Evolutionary conservation across 1,140 invertebrate genomes (phyloP).

Genomic region (Zaprionus davidi): DNA sequence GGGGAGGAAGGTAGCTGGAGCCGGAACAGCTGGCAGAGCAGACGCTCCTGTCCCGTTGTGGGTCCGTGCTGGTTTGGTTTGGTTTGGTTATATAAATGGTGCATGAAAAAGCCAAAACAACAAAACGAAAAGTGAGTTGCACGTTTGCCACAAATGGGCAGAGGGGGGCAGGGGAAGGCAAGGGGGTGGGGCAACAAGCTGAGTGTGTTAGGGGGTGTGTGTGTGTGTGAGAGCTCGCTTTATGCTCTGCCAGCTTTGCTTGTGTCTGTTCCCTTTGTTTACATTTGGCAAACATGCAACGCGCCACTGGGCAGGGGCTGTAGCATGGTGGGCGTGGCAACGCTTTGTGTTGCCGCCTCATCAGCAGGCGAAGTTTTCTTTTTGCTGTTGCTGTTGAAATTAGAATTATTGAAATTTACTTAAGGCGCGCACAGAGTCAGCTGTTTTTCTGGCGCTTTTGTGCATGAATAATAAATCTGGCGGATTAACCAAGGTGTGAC

Average conservation of each 20-base stretch:
- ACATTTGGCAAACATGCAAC: conserved; percentile 67
- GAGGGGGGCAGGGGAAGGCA: background rate
- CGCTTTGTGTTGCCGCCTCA: conserved; percentile 35
- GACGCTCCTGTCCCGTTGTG: conserved; percentile 18
- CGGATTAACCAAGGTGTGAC: conserved; percentile 42
- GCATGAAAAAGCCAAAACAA: conserved; percentile 82
- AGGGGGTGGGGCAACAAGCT: background rate
- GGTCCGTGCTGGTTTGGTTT: background rate
- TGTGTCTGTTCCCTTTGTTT: conserved; percentile 67
- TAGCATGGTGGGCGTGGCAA: background rate
- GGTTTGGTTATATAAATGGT: conserved; percentile 77
- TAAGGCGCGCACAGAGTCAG: conserved; percentile 57
- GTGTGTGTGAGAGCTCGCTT: conserved; percentile 11
- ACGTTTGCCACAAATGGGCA: conserved; percentile 49
- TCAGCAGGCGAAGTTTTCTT: conserved; percentile 44
- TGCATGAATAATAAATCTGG: conserved; percentile 66
- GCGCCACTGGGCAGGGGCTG: background rate
- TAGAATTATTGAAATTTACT: conserved; percentile 80
- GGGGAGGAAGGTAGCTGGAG: conserved; percentile 8
- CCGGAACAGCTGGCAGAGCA: conserved; percentile 63
- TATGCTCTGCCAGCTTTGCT: conserved; percentile 6
- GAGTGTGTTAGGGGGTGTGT: conserved; percentile 7
- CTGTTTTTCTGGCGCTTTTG: conserved; percentile 65
- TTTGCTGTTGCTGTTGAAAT: conserved; percentile 58
- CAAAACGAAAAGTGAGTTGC: conserved; percentile 77